Base-by-base conservation (phyloP, 2,797 vertebrate species). In the Acomys russatus region DNA sequence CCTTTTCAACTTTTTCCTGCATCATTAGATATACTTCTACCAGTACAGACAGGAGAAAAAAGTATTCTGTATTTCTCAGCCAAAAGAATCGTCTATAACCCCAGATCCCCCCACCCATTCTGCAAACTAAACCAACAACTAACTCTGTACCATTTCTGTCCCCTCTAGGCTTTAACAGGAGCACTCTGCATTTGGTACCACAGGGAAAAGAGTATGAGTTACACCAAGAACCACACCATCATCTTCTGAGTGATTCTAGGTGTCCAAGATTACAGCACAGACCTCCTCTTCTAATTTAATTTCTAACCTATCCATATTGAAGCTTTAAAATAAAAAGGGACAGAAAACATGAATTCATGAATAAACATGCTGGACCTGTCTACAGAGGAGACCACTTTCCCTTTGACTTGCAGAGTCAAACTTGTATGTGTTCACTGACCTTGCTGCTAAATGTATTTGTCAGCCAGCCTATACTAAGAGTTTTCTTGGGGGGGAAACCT, bases 1-100 rank as follows among this genome's bases (percentile, higher is more conserved):
- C 83, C 95, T 90, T 97, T 97, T 91, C 90, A 96, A 97, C 96
- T 97, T 85, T 97, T 97, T 94, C 90, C 90, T 94, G 61, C 3
- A 92, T 90, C 30, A 92, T 76, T 78, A 63, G 61, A 93, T 30
- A 18, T 66, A 66, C 7, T 30, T 87, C 82, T 64, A 35, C 25
- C 73, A 70, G 91, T 22, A 96, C 7, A 77, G 30, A 76, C 23
- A 28, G 35, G 35, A 9, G 11, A 51, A n/a, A 84, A 76, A 82
- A 22, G 51, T 70, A 38, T 84, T 73, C 66, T 51, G 30, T 38
- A 28, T 95, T 30, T 94, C 6, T 88, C 73, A 93, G 54, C 61
- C 38, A 83, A 59, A 51, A 87, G 38, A 90, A 64, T n/a, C 77
- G 22, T 91, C 83, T 9, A 63, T 20, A 44, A 76, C 44, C 38